A percentile compares a stretch with the other conserved stretches of the same genome.
Evolutionary conservation across 2,113 vertebrate genomes (phyloP).

Genomic region (Scopus umbretta): DNA sequence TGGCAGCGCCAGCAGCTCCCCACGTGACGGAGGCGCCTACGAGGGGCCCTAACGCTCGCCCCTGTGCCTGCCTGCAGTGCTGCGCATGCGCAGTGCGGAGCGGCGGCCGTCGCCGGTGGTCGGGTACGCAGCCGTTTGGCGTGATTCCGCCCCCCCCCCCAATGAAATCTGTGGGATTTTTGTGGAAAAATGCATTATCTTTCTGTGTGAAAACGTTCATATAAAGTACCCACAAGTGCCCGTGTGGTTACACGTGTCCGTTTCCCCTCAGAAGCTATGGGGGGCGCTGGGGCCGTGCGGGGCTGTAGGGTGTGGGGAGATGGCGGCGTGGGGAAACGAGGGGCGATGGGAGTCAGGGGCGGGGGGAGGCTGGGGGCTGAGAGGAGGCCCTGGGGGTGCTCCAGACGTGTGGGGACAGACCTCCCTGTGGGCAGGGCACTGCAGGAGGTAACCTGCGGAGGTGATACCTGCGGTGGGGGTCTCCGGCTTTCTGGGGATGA

Average conservation of each 20-base stretch:
- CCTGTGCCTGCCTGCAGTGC: rapidly evolving
- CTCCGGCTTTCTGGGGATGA: background rate
- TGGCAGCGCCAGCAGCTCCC: background rate
- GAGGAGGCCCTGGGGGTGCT: no score
- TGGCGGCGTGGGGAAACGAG: no score
- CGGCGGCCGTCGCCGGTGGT: rapidly evolving
- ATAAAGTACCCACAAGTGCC: rapidly evolving
- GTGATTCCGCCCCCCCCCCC: no score
- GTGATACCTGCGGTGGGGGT: background rate
- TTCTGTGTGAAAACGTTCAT: rapidly evolving
- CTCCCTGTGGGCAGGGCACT: background rate
- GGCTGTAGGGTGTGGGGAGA: no score
- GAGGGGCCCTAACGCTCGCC: rapidly evolving
- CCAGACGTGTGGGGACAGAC: rapidly evolving
- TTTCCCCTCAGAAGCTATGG: background rate
- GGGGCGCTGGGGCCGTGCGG: no score
- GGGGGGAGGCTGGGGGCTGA: background rate
- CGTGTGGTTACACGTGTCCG: background rate
- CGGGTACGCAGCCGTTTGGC: rapidly evolving
- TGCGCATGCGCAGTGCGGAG: background rate
- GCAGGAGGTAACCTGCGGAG: no score
- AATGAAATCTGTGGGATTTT: rapidly evolving
- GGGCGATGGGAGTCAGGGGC: background rate
- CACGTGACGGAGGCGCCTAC: background rate
- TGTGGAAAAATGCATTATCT: rapidly evolving